Evolutionary conservation across 53 echinoderm and acorn worm species (phyloP), one percentile per base, ranked within the genome.

Genomic region (Holothuria leucospilota): DNA sequence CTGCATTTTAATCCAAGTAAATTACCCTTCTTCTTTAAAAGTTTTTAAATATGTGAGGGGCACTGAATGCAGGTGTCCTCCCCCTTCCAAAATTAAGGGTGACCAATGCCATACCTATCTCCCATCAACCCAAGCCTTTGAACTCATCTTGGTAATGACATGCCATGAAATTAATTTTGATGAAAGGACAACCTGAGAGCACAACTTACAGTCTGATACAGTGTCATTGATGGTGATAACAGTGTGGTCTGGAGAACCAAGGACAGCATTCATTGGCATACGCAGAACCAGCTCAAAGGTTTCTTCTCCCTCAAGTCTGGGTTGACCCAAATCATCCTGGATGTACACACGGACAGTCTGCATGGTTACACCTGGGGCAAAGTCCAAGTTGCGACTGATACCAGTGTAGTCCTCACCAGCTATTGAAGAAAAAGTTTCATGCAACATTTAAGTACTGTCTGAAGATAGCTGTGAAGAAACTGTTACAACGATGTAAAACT

Each of bases 351-450:
- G 89, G 66, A 99, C 99, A 2, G 95, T 94, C 92, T 99, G 99
- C 89, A 93, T 95, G 83, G 94, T 99, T 59, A 99, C 94, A 20
- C 94, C 95, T 4, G 99, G 95, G 39, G 99, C 99, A 88, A 94
- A 99, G 95, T 99, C 99, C 27, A 99, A 84, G 87, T 99, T 99
- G 58, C 93, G 95, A 87, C 99, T 99, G 95, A 99, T 95, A 39
- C 95, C 99, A 14, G 95, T 89, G 52, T 99, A 99, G 88, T 99
- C 99, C 34, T 93, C 88, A 84, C 95, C 95, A 90, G 94, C 99
- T 95, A 78, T 10, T 67, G 56, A 34, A 39, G 56, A 56, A 56
- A 56, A 18, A 56, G 16, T 56, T 42, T 56, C 49, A 56, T 56
- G 18, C 0, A 56, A 56, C 56, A 56, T 9, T 56, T 11, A 46